These are phyloP conservation scores for Odocoileus virginianus DNA, from an alignment of 2,113 vertebrate species.

Conservation along the genomic window DNA sequence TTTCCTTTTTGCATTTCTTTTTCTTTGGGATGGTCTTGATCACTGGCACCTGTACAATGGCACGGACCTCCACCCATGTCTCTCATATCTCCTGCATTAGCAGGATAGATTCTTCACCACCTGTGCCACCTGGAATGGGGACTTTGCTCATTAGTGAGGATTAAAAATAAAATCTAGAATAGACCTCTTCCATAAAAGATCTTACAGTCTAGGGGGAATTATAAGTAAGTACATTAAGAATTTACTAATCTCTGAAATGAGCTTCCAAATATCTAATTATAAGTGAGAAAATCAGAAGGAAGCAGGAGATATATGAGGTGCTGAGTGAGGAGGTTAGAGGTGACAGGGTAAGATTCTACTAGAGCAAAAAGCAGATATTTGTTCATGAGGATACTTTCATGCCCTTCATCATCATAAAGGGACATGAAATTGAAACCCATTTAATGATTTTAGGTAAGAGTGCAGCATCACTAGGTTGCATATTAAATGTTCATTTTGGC, in stretches of 20 bases:
- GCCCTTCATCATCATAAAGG: not conserved
- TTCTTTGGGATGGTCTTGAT: not conserved
- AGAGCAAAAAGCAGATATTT: not conserved
- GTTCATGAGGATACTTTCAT: not conserved
- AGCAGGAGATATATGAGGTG: not conserved
- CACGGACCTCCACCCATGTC: not conserved
- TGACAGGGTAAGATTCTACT: not conserved
- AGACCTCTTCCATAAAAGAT: not conserved
- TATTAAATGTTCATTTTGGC: not conserved
- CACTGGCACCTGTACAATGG: not conserved
- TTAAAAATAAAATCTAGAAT: not conserved
- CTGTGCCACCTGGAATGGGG: not conserved
- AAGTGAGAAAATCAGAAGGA: not conserved
- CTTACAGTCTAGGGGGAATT: not conserved
- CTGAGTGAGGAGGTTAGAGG: not conserved
- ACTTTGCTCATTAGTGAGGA: not conserved
- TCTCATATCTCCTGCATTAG: not conserved
- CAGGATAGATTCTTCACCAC: not conserved
- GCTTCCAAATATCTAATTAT: not conserved
- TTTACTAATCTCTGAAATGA: not conserved
- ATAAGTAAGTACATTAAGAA: not conserved
- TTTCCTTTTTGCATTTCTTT: not conserved
- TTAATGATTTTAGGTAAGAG: not conserved
- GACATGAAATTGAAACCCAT: fast-evolving
- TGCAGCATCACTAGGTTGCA: not conserved